Conservation (phyloP, 1,140 invertebrate genomes). For the Pararge aegeria region DNA sequence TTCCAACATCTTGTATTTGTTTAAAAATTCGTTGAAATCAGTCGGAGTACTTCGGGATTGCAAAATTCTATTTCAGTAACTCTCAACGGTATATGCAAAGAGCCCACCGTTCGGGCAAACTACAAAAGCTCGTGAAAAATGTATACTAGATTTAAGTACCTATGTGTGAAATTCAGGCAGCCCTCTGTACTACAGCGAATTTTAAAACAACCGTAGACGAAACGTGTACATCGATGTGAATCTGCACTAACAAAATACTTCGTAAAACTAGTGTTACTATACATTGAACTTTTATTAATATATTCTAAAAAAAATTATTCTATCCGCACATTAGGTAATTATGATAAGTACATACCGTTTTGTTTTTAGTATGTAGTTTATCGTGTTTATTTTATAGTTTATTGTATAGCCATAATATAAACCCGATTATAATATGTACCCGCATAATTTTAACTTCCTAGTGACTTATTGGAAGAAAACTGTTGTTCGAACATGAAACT, state of each 20-base stretch:
- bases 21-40: slow-evolving; percentile 17
- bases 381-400: too few relatives aligned
- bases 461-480: too few relatives aligned
- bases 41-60: slow-evolving; percentile 21
- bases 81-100: slow-evolving; percentile 29
- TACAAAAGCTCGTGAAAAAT: slow-evolving; percentile 34
- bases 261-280: background rate
- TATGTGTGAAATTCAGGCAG: slow-evolving; percentile 18
- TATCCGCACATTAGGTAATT: too few relatives aligned
- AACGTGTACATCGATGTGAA: background rate
- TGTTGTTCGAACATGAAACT: too few relatives aligned
- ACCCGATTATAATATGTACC: too few relatives aligned
- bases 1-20: slow-evolving; percentile 3
- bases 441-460: too few relatives aligned
- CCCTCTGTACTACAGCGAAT: slow-evolving; percentile 11
- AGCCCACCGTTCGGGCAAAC: slow-evolving; percentile 21
- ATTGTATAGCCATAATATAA: too few relatives aligned
- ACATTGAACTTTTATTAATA: too few relatives aligned
- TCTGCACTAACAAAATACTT: background rate
- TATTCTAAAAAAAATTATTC: too few relatives aligned
- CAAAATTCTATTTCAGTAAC: slow-evolving; percentile 30
- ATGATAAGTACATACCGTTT: too few relatives aligned
- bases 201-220: slow-evolving; percentile 12
- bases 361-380: too few relatives aligned
- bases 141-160: slow-evolving; percentile 26